Base-by-base conservation (phyloP, 2,797 vertebrate species). In the Gymnothorax javanicus region DNA sequence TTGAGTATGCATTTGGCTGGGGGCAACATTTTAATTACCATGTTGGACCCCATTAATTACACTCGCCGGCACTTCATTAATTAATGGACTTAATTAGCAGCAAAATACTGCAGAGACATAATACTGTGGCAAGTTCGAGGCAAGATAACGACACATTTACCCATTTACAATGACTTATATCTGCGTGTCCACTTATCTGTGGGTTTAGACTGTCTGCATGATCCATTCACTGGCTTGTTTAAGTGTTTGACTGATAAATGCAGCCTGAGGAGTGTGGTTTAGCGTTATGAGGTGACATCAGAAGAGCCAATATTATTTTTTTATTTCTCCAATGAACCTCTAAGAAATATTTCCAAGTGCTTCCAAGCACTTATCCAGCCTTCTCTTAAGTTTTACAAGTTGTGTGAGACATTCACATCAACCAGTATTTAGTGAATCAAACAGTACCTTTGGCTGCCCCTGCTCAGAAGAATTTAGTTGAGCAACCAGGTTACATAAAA, bases 1-100 rank as follows among this genome's bases (percentile, higher is more conserved):
- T 96, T 94, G 94, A 91, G 90, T 91, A 92, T 92, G 93, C 89
- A 69, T 91, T 92, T 94, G 93, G 95, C 96, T 93, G 89, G 91
- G 87, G 95, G 95, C 95, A 94, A 95, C 92, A 91, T 94, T 96
- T 95, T 96, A 96, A 97, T 97, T 95, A 96, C 94, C 94, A 94
- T 43, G 90, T 94, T 87, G 90, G 91, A 95, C 94, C 92, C 91
- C 91, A 93, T 95, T 96, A 96, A 96, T 96, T 96, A 95, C 93
- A 93, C 93, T 93, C 91, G 88, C 92, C 89, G 89, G 93, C 87
- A 90, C 90, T 92, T 94, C 91, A 89, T 95, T 95, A 95, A 96
- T 96, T 93, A 96, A 95, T 94, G 91, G 94, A 94, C 92, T 93
- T 94, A 94, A 96, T 96, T 95, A 95, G 91, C 91, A 93, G 92